A percentile compares a stretch with the other conserved stretches of the same genome.
Conservation (phyloP, 2,797 vertebrate genomes). For the Sebastes iracundus region DNA sequence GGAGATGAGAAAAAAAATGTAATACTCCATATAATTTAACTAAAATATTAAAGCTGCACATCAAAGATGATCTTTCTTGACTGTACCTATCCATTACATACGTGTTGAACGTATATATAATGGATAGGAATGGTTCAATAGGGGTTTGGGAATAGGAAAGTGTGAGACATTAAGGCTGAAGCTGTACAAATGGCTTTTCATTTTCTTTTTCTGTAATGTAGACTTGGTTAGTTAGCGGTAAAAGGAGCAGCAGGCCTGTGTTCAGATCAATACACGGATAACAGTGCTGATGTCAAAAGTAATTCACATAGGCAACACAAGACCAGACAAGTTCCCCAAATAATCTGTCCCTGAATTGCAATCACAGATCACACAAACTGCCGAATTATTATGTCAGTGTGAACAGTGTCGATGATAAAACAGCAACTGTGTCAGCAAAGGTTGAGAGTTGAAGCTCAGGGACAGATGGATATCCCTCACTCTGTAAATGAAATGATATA, state of each 20-base stretch:
- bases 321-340: background rate
- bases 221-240: background rate
- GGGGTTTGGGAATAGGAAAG: background rate
- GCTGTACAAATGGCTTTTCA: background rate
- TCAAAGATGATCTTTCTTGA: constrained; percentile 8
- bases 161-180: background rate
- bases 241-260: background rate
- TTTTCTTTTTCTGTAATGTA: background rate
- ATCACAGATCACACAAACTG: background rate
- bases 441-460: background rate
- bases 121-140: background rate
- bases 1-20: constrained; percentile 6
- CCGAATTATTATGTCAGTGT: constrained; percentile 7
- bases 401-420: background rate
- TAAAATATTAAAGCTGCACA: constrained; percentile 48
- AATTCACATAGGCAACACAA: background rate
- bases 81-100: background rate
- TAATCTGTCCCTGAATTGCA: background rate
- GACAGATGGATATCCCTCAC: background rate
- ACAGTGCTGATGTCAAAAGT: background rate
- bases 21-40: constrained; percentile 42
- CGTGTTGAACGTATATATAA: background rate
- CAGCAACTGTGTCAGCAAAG: background rate
- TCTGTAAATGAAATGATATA: background rate
- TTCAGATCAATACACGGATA: constrained; percentile 18